Conservation (phyloP, 2,888 invertebrate genomes). For the Helleia helle region DNA sequence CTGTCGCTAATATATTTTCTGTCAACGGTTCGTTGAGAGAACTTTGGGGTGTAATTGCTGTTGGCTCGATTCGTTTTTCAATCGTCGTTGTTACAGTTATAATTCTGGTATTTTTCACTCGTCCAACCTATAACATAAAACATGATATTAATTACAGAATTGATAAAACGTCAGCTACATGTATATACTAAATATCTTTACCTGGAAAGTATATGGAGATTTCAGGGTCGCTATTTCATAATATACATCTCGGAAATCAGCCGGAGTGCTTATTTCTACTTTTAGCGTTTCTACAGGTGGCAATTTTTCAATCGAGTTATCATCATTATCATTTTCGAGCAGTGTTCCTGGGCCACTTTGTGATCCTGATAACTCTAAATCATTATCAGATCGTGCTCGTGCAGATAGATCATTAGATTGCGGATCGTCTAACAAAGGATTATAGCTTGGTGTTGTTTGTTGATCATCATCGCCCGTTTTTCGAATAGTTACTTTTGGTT, state of each 20-base stretch:
- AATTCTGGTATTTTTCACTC: slow-evolving; percentile 89
- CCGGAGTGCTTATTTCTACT: slow-evolving; percentile 91
- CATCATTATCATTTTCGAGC: slow-evolving; percentile 76
- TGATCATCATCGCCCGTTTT: slow-evolving; percentile 76
- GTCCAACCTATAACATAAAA: slow-evolving; percentile 79
- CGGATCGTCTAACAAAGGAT: slow-evolving; percentile 54
- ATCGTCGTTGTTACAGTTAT: slow-evolving; percentile 91
- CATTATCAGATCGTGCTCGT: slow-evolving; percentile 75
- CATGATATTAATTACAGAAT: neutral
- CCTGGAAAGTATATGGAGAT: slow-evolving; percentile 93
- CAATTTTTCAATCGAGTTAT: slow-evolving; percentile 77
- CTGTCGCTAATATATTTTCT: slow-evolving; percentile 89
- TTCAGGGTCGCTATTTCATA: slow-evolving; percentile 93
- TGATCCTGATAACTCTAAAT: slow-evolving; percentile 83
- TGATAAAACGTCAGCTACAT: neutral
- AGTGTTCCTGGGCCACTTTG: slow-evolving; percentile 74
- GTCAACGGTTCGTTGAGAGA: slow-evolving; percentile 84
- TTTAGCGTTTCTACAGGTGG: slow-evolving; percentile 86
- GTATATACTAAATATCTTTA: slow-evolving; percentile 38
- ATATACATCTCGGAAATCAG: slow-evolving; percentile 88
- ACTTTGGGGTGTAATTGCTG: slow-evolving; percentile 67
- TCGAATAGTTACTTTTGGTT: slow-evolving; percentile 87
- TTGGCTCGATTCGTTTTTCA: slow-evolving; percentile 82
- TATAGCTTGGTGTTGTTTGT: slow-evolving; percentile 58
- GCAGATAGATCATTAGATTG: slow-evolving; percentile 72